phyloP scores from a whole-genome alignment of 2,797 vertebrate species.

The Gobionotothen gibberifrons region DNA sequence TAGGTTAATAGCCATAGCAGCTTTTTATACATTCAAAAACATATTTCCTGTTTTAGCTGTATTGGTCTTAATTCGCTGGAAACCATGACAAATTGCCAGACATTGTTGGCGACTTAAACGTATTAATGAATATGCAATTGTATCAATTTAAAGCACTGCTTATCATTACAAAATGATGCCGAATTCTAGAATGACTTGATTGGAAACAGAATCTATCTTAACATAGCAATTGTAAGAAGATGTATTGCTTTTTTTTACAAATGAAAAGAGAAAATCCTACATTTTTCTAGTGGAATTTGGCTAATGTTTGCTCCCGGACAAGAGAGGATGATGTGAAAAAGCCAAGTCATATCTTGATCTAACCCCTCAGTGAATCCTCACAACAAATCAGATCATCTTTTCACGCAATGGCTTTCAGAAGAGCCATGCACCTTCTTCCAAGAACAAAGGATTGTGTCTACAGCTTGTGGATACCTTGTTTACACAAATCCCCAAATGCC shows the following conservation, averaged over 20 bases:
- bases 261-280: too few relatives aligned
- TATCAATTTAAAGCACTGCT: too few relatives aligned
- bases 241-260: too few relatives aligned
- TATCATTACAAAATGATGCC: not conserved
- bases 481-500: conserved; percentile 7
- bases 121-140: too few relatives aligned
- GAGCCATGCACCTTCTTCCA: conserved; percentile 29
- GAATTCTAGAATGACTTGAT: rapidly evolving
- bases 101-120: too few relatives aligned
- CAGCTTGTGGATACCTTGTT: not conserved
- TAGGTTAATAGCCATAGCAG: not conserved
- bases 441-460: conserved; percentile 11
- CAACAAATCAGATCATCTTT: not conserved
- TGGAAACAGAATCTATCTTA: rapidly evolving
- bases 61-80: too few relatives aligned
- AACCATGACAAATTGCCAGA: too few relatives aligned
- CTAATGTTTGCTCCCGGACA: not conserved
- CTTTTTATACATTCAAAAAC: not conserved
- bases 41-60: too few relatives aligned
- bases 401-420: conserved; percentile 63
- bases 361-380: not conserved
- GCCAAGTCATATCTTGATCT: not conserved
- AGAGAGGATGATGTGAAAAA: not conserved
- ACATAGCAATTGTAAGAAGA: not conserved
- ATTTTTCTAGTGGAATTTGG: not conserved